These are phyloP conservation scores for Hyles lineata DNA, from an alignment of 2,888 invertebrate genomes.

Conservation along the genomic window DNA sequence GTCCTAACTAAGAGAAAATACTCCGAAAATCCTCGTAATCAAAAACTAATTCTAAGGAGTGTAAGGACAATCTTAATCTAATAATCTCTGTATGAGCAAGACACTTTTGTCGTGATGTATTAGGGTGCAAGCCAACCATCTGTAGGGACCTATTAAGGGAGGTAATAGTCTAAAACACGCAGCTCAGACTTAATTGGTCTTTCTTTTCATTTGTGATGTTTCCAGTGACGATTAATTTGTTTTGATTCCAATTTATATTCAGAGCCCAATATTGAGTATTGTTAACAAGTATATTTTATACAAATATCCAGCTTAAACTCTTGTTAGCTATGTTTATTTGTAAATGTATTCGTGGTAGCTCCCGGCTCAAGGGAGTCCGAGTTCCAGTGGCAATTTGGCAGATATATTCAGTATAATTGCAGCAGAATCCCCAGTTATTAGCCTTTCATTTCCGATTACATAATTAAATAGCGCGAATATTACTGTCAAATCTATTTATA, in stretches of 20 bases:
- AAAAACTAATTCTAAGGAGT: too few species aligned
- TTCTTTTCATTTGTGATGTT: neutral
- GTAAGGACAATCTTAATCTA: too few species aligned
- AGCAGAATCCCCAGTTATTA: too few species aligned
- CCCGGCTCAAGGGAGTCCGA: neutral
- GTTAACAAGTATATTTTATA: neutral
- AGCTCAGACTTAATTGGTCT: neutral
- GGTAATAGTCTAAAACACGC: neutral
- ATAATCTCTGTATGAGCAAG: too few species aligned
- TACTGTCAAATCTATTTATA: neutral
- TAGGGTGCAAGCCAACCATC: neutral
- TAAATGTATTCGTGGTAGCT: neutral
- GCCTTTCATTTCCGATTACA: too few species aligned
- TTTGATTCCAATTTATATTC: too few species aligned
- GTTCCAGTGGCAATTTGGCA: neutral
- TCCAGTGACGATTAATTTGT: too few species aligned
- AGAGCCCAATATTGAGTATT: too few species aligned
- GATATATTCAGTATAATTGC: too few species aligned
- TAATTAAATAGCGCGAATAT: too few species aligned
- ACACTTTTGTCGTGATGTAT: conserved; percentile 1
- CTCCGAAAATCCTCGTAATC: too few species aligned
- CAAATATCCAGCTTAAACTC: neutral
- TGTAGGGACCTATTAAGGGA: neutral
- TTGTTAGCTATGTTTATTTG: neutral
- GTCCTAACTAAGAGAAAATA: too few species aligned